These are phyloP conservation scores for Drosophila nr. fundita DNA, from an alignment of 2,888 invertebrate genomes.

Conservation along the genomic window DNA sequence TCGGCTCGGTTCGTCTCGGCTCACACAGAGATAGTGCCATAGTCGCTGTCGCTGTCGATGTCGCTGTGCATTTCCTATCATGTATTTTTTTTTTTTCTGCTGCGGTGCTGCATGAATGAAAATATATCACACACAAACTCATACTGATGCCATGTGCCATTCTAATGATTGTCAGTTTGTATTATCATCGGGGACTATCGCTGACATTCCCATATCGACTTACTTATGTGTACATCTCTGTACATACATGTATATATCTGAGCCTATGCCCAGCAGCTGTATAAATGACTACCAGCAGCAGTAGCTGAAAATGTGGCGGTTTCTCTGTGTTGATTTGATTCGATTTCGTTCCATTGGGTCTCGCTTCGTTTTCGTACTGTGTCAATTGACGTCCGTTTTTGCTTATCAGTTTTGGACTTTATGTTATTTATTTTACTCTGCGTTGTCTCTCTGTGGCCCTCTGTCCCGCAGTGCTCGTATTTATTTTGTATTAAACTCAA, in stretches of 20 bases:
- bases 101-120: conserved; percentile 51
- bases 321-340: conserved; percentile 55
- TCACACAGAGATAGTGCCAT: conserved; percentile 36
- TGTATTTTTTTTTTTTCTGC: conserved; percentile 11
- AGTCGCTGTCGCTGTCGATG: conserved; percentile 7
- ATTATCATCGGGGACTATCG: conserved; percentile 58
- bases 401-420: conserved; percentile 75
- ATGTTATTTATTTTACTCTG: conserved; percentile 65
- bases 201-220: conserved; percentile 47
- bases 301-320: conserved; percentile 7
- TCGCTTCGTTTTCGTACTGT: conserved; percentile 31
- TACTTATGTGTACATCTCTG: conserved; percentile 9
- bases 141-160: conserved; percentile 53
- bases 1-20: conserved; percentile 3
- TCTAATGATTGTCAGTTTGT: conserved; percentile 64
- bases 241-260: conserved; percentile 1
- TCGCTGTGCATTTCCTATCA: conserved; percentile 33
- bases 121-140: conserved; percentile 59
- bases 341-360: conserved; percentile 55
- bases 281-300: conserved; percentile 55
- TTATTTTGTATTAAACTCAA: conserved; percentile 71
- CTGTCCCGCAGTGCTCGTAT: conserved; percentile 47
- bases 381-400: conserved; percentile 53
- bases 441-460: conserved; percentile 28
- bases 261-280: conserved; percentile 38